Evolutionary conservation across 2,113 vertebrate species (phyloP), one percentile per base, ranked within the genome.

Genomic region (Hylia prasina): DNA sequence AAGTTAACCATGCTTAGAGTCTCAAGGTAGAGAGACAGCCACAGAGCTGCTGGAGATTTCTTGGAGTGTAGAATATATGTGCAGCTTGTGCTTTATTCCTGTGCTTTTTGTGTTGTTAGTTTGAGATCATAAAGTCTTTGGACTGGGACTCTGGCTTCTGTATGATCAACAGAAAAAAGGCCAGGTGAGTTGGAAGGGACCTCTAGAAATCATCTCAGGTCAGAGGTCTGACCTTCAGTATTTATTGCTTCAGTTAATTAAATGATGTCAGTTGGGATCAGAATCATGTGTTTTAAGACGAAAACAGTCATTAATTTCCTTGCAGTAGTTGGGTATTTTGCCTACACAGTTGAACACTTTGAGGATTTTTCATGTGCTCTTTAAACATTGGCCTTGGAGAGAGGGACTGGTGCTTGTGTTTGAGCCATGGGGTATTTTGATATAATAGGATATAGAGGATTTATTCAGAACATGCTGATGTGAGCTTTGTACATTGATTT

Each of bases 391-490:
- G 69, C n/a, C 35, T n/a, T 44, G 87, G 77, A 87, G 61, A 81
- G 68, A 58, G 48, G 30, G 25, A 24, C 53, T 65, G 22, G 21
- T 54, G 75, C 10, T 5, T 40, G 53, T 60, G 44, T 70, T 80
- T 77, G 65, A 94, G 42, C 79, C 51, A 48, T 30, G 22, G 40
- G 31, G 12, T 80, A 14, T 54, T 92, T 63, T 87, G 64, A 54
- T 53, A 8, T 79, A 85, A 91, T 42, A 86, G 68, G 75, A 66
- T 92, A 23, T 8, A 61, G 40, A 79, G 53, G 61, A 85, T 94
- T 88, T 90, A 10, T 24, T 80, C 28, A 80, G 35, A 80, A 86
- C 73, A 14, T 35, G 44, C 1, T 1, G n/a, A 42, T 37, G 22
- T 73, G 71, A 87, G 92, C 95, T 56, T 57, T 37, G 22, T 54